Base-by-base conservation (phyloP, 1,140 invertebrate genomes). In the Maniola jurtina region DNA sequence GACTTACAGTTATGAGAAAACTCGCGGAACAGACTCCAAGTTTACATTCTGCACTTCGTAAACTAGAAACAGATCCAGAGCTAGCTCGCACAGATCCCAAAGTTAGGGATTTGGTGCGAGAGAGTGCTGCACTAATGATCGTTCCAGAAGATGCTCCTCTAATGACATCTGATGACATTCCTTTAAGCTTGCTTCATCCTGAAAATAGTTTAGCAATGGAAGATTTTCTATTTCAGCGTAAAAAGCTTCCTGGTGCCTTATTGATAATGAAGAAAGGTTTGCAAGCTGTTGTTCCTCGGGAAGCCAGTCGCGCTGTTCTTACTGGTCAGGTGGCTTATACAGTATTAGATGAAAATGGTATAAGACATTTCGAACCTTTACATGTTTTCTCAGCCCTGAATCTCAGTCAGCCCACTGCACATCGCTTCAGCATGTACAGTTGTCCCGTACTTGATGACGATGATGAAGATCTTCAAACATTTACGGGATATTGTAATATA, bases 231-330 rank as follows among this genome's bases (percentile, higher is more conserved):
- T 91, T 94, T 68, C 92, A 92, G 71, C 91, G 92, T 61, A 93
- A 88, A 70, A 92, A 92, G 56, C 92, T 92, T 69, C 84, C 91
- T 3, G 91, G 93, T 0, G 94, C 94, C 3, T 92, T 95, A 40
- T 92, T 96, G 77, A 95, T 96, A 48, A 92, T 95, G 64, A 95
- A 96, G 64, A 94, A 94, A 76, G 94, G 94, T 14, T 75, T 95
- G n/a, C 95, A 96, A 79, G 94, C 94, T 0, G 94, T 96, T 1
- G 93, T 96, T 15, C 96, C 96, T 0, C 92, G 94, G 47, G 95
- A 96, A 81, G 94, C 94, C 0, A 93, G 95, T 47, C 92, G 94
- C 25, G 93, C 93, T 15, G 95, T 96, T 8, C 84, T 96, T 6
- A 95, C 94, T 1, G 96, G 96, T 13, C 91, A 95, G 84, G 93